Conservation (phyloP, 2,888 invertebrate species). For the Rhimphoctona megacephalus region DNA sequence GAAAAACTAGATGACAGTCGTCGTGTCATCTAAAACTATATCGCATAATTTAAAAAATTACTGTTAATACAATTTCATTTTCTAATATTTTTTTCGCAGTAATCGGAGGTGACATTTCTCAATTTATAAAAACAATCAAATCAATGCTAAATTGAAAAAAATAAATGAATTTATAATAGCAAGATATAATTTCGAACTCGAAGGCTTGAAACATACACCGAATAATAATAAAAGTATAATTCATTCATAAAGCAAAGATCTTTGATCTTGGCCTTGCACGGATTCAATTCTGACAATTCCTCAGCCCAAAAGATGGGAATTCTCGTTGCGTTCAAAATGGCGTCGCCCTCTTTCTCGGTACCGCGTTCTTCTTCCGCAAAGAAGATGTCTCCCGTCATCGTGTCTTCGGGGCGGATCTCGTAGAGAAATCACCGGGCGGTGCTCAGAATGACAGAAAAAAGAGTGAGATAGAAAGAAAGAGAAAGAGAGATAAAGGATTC, state of each 20-base stretch:
- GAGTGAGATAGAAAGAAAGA: slow-evolving; percentile 15
- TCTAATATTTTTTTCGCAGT: background rate
- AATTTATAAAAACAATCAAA: background rate
- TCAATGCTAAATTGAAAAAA: background rate
- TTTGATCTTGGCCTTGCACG: background rate
- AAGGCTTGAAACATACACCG: background rate
- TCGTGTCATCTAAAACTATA: background rate
- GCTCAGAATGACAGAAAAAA: slow-evolving; percentile 25
- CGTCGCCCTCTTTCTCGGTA: slow-evolving; percentile 23
- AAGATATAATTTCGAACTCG: background rate
- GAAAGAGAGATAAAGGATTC: slow-evolving; percentile 52
- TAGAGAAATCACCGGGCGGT: slow-evolving; percentile 59
- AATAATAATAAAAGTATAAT: background rate
- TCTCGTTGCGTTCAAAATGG: slow-evolving; percentile 54
- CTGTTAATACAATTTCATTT: background rate
- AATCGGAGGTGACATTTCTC: background rate
- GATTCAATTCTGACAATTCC: background rate
- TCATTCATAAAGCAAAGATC: background rate
- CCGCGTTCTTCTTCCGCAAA: slow-evolving; percentile 32
- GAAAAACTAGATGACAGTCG: background rate
- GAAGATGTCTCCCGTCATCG: slow-evolving; percentile 61
- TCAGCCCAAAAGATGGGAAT: background rate
- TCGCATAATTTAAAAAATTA: too few relatives aligned
- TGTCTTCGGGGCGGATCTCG: slow-evolving; percentile 52
- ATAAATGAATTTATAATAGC: background rate